Percentiles rank a stretch among this genome's conserved stretches.
phyloP scores from a whole-genome alignment of 2,888 invertebrate species.

The Spicauda simplicius region DNA sequence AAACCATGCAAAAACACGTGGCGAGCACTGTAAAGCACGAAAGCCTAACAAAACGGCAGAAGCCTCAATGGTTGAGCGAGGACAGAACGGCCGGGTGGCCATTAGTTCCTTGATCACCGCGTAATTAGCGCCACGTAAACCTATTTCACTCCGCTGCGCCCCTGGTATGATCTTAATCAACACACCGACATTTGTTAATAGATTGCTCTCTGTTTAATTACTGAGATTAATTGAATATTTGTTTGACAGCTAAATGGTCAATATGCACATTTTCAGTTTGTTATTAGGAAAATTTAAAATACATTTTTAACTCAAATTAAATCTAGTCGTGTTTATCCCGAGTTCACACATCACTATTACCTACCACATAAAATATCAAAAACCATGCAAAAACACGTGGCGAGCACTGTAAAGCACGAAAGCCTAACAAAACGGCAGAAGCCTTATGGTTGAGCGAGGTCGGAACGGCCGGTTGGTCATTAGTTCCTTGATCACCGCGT shows the following conservation, averaged over 20 bases:
- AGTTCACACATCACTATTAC: too few relatives aligned
- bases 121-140: slow-evolving; percentile 77
- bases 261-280: too few relatives aligned
- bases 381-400: slow-evolving; percentile 17
- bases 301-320: too few relatives aligned
- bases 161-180: slow-evolving; percentile 64
- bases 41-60: slow-evolving; percentile 38
- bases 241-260: slow-evolving; percentile 8
- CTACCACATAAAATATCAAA: too few relatives aligned
- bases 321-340: too few relatives aligned
- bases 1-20: too few relatives aligned
- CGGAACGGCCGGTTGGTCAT: slow-evolving; percentile 53
- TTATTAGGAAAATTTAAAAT: too few relatives aligned
- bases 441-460: slow-evolving; percentile 47
- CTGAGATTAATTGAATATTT: slow-evolving; percentile 40
- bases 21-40: slow-evolving; percentile 7
- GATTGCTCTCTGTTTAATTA: slow-evolving; percentile 35
- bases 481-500: slow-evolving; percentile 72
- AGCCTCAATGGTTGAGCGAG: slow-evolving; percentile 46
- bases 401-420: slow-evolving; percentile 3
- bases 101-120: slow-evolving; percentile 73
- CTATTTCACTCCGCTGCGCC: slow-evolving; percentile 65
- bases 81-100: slow-evolving; percentile 49
- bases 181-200: slow-evolving; percentile 50
- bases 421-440: slow-evolving; percentile 39